These are phyloP conservation scores for Patiria miniata DNA, from an alignment of 35 echinoderm and acorn worm genomes.

Conservation along the genomic window DNA sequence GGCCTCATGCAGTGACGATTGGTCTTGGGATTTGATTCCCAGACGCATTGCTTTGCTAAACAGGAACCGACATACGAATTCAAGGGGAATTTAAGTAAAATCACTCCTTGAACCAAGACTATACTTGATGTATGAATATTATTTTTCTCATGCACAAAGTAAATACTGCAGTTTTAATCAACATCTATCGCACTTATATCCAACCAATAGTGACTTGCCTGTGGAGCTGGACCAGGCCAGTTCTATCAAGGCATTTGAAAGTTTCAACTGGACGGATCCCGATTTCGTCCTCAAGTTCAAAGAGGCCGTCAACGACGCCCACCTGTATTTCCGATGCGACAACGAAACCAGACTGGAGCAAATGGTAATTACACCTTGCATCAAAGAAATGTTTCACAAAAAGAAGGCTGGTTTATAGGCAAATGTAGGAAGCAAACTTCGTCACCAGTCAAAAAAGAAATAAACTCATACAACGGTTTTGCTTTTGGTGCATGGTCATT, in stretches of 20 bases:
- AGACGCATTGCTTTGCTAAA: no score
- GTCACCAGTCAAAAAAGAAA: not conserved
- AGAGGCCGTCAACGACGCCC: not conserved
- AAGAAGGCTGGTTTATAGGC: not conserved
- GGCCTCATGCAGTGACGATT: no score
- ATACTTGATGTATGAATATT: no score
- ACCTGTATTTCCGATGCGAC: conserved; percentile 10
- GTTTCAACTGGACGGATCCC: not conserved
- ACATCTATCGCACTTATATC: no score
- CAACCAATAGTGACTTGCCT: not conserved
- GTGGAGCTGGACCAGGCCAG: not conserved
- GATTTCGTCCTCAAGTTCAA: not conserved
- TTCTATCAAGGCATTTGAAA: conserved; percentile 8
- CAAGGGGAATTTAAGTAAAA: no score
- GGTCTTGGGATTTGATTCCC: no score
- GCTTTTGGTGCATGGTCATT: not conserved
- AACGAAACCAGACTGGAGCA: conserved; percentile 12
- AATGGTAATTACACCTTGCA: not conserved
- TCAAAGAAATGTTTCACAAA: not conserved
- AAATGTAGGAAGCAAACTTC: not conserved
- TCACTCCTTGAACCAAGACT: no score
- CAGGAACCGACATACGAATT: no score
- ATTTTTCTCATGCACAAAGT: no score
- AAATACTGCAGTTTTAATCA: no score
- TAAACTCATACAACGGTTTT: not conserved